Conservation (phyloP, 2,113 vertebrate species). For the Paralichthys olivaceus region DNA sequence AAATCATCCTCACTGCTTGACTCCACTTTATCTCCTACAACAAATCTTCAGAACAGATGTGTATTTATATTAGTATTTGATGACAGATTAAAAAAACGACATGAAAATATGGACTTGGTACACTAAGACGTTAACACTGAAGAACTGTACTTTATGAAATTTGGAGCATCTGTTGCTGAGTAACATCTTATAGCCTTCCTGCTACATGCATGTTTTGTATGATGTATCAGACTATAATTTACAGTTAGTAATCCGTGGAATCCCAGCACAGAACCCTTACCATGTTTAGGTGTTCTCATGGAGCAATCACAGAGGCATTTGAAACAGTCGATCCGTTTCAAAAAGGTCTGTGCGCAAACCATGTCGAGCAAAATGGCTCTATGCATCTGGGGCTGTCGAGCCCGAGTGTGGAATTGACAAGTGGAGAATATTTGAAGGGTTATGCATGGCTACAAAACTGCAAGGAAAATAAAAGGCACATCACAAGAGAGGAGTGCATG, state of each 20-base stretch:
- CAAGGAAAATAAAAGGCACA: constrained; percentile 26
- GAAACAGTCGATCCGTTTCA: constrained; percentile 24
- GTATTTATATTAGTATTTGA: too few species aligned
- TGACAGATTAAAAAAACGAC: too few species aligned
- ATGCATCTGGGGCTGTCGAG: constrained; percentile 28
- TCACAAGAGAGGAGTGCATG: constrained; percentile 28
- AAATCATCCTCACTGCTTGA: too few species aligned
- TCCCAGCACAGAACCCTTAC: not conserved
- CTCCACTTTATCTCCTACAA: too few species aligned
- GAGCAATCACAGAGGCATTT: constrained; percentile 32
- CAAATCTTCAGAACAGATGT: too few species aligned
- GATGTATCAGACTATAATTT: constrained; percentile 1
- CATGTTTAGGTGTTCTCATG: not conserved
- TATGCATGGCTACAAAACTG: constrained; percentile 30
- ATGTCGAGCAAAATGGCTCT: constrained; percentile 23
- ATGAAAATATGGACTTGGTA: too few species aligned
- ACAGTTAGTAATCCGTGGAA: constrained; percentile 24
- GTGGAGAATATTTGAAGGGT: constrained; percentile 43
- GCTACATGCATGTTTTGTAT: not conserved
- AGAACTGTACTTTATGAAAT: constrained; percentile 1
- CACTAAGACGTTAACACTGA: not conserved
- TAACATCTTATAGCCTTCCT: not conserved
- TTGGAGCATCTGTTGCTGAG: not conserved
- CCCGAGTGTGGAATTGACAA: constrained; percentile 58
- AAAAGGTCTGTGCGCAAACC: constrained; percentile 36